Conservation (phyloP, 2,797 vertebrate genomes). For the Danio jaintianensis region DNA sequence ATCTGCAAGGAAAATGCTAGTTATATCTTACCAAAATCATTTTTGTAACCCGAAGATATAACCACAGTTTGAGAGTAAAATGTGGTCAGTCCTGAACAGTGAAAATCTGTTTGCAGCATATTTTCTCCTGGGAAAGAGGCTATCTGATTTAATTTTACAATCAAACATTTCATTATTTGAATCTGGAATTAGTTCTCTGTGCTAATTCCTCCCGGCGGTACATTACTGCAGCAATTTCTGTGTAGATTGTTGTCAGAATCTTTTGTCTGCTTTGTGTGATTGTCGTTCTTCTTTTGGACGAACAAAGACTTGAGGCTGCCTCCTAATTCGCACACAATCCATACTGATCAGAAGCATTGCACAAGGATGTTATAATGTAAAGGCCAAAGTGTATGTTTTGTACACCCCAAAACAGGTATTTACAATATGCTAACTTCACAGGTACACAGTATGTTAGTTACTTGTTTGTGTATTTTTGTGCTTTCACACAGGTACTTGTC, state of each 20-base stretch:
- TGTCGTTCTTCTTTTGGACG: not conserved
- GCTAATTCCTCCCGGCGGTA: conserved; percentile 8
- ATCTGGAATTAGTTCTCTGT: not conserved
- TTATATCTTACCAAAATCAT: not conserved
- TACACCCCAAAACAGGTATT: too few species aligned
- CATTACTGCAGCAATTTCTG: not conserved
- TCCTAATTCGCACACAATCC: not conserved
- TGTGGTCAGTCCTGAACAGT: not conserved
- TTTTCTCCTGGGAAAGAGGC: not conserved
- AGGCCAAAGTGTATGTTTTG: too few species aligned
- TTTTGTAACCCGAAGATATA: conserved; percentile 11
- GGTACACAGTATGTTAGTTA: too few species aligned
- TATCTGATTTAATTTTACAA: conserved; percentile 10
- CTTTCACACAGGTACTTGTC: too few species aligned
- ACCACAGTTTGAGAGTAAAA: not conserved
- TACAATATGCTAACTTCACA: too few species aligned
- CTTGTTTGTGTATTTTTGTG: too few species aligned
- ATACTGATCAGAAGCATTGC: not conserved
- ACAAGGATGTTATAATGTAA: too few species aligned
- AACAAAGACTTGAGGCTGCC: not conserved
- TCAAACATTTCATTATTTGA: conserved; percentile 1
- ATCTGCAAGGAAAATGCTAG: not conserved
- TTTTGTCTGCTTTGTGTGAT: not conserved
- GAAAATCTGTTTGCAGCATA: not conserved
- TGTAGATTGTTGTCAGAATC: not conserved